Base-by-base conservation (phyloP, 2,113 vertebrate species). In the Coturnix japonica region DNA sequence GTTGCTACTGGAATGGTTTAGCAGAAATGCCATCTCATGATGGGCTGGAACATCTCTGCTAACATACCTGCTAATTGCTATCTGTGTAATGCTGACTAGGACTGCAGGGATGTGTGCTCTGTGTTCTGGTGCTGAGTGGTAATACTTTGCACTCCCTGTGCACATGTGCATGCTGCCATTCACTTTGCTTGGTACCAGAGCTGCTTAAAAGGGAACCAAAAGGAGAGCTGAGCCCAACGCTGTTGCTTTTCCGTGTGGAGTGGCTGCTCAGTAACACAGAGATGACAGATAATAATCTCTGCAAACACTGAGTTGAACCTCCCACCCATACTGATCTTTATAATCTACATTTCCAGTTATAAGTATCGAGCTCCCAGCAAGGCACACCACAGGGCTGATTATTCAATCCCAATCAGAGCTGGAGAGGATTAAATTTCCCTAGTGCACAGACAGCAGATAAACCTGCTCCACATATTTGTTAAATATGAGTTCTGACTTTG, bases 1-100 rank as follows among this genome's bases (percentile, higher is more conserved):
- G 13, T 84, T 78, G 54, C 81, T 84, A 39, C 76, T 91, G 83
- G 66, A 94, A n/a, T 66, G 80, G 84, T 82, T 53, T 81, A 57
- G 77, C 57, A 37, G 75, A 28, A 69, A 72, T 72, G 79, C 65
- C 2, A 11, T 69, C 67, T 90, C 26, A 11, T 63, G 78, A 64
- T 87, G 74, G 63, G 81, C 3, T 85, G 67, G 80, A 90, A 46
- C n/a, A 39, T 87, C 63, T 66, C 88, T 84, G 91, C 85, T 86
- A 57, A 37, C 19, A 1, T 74, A 75, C 67, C n/a, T 81, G 83
- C 59, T 88, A 88, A 72, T 61, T 94, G 83, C 54, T 66, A 65
- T 4, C 73, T 28, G 1, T 2, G 73, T 89, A 31, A 61, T 49
- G 73, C 57, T 31, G 89, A n/a, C 59, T 0, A 0, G 39, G 75